Evolutionary conservation across 2,113 vertebrate genomes (phyloP), one percentile per base, ranked within the genome.

Genomic region (Megaceryle torquata): DNA sequence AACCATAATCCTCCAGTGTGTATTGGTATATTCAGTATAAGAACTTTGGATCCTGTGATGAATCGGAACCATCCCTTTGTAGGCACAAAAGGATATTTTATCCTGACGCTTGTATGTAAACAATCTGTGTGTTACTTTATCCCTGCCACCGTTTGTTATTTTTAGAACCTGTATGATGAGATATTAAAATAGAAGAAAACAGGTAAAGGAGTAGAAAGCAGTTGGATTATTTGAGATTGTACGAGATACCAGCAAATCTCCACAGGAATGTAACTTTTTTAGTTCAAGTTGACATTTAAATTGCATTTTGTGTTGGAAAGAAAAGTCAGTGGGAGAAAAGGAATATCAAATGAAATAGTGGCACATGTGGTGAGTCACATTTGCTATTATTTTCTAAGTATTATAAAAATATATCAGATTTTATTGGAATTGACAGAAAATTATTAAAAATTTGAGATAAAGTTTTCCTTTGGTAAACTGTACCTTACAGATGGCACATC

Each of bases 361-460:
- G 91, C 83, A 93, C 90, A 94, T 94, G 95, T 93, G 91, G 94
- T 95, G 94, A 95, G 91, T 95, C 80, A 94, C 43, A 93, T 84
- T 95, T 92, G 85, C 78, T 92, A 96, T 90, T 96, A 96, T 94
- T 96, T 96, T 89, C 91, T 91, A 88, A 93, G 91, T 43, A 95
- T 93, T 96, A 91, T 86, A 93, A 86, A 91, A 84, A 91, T 89
- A 61, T 74, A 94, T 76, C 63, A 91, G 46, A n/a, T 71, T 97
- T 97, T 96, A 94, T 96, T 95, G 93, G 95, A 95, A 94, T 79
- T 90, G 81, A 94, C 94, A 94, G 95, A 96, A 97, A 97, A 93
- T 96, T 51, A 88, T 96, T 97, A 82, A 96, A 96, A 95, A 89
- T 90, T 85, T 76, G 86, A 93, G 60, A 91, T 59, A 74, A 72